Conservation (phyloP, 2,113 vertebrate genomes). For the Brienomyrus brachyistius region DNA sequence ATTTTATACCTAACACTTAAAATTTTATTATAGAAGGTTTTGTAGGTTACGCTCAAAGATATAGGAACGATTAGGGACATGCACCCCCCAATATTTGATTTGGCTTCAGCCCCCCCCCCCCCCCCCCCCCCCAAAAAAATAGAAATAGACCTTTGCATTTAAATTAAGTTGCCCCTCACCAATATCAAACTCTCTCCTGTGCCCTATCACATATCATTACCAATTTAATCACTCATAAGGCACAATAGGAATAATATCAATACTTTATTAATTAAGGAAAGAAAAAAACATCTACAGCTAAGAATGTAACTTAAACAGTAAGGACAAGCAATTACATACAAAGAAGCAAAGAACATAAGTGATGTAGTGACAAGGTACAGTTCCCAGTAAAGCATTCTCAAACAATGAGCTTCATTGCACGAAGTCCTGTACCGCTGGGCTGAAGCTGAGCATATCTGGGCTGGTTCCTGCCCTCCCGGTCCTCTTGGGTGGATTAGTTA, state of each 20-base stretch:
- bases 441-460: neutral
- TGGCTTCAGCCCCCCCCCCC: neutral
- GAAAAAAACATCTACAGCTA: neutral
- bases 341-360: neutral
- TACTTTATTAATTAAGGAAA: neutral
- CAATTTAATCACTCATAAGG: neutral
- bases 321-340: neutral
- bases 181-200: neutral
- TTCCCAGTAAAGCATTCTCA: neutral
- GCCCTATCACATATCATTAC: neutral
- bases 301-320: neutral
- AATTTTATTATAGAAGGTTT: neutral
- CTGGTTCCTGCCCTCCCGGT: neutral
- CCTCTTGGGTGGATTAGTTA: neutral
- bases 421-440: neutral
- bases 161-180: neutral
- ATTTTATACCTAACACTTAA: neutral
- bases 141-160: neutral
- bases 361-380: neutral
- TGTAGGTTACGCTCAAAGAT: neutral
- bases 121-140: neutral
- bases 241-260: neutral
- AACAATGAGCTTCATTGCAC: neutral
- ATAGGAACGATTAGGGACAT: neutral
- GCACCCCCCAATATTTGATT: neutral